Base-by-base conservation (phyloP, 1,140 invertebrate genomes). In the Nymphalis io region DNA sequence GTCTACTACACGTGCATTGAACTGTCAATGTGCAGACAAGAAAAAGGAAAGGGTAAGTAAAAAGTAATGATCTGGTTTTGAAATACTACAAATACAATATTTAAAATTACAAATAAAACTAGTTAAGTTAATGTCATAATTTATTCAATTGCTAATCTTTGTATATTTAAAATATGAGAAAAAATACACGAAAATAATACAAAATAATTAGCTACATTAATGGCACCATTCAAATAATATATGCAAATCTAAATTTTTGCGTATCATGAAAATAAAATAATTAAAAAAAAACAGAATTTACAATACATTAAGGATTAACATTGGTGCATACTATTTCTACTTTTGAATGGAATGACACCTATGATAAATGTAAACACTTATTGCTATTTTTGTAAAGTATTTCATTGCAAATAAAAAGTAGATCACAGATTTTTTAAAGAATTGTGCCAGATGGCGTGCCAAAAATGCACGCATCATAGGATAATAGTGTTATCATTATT, bases 361-460 rank as follows among this genome's bases (percentile, higher is more conserved):
- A 64, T 42, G 20, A 20, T 63, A 51, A 53, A 53, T 64, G 33
- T 64, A 55, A 64, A 55, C 57, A 60, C 67, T 68, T 68, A 68
- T 55, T 60, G 38, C 59, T 60, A 66, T 60, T 48, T 63, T 60
- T 70, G 55, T 62, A 63, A 48, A 62, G 53, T 65, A 64, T 73
- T 60, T 53, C 33, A 68, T 59, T 64, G 27, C 12, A 75, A 78
- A 77, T 77, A 76, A 81, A 70, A 73, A 72, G 73, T 75, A 83
- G 69, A 84, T 86, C 82, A 86, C 80, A 86, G 84, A 78, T 83
- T 68, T 61, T 74, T 74, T 62, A 74, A 72, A 75, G 46, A 77
- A 72, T 84, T 86, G 81, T 84, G 82, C 82, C 81, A 79, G 78
- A 79, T 79, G 70, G 73, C 61, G 70, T 70, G 40, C 40, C 57